Evolutionary conservation across 2,113 vertebrate species (phyloP).

Genomic region (Tringa solitaria): DNA sequence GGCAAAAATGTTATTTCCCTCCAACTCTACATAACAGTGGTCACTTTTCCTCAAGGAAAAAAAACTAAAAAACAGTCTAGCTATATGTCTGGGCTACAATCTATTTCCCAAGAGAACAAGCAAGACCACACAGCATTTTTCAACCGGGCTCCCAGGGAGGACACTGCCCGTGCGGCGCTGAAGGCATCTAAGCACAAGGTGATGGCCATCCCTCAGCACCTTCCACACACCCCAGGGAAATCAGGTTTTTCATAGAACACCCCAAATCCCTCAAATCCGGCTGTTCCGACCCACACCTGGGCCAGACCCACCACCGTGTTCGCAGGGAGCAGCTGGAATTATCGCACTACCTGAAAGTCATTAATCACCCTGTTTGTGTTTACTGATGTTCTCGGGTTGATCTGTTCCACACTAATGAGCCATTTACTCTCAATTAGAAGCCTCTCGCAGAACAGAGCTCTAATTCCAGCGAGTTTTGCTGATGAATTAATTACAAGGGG

Average conservation of each 20-base stretch:
- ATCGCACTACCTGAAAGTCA: not conserved
- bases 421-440: conserved; percentile 55
- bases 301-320: rapidly evolving
- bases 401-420: conserved; percentile 29
- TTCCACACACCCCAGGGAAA: rapidly evolving
- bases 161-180: rapidly evolving
- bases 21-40: too few species aligned
- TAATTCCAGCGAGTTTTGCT: conserved; percentile 1
- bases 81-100: not conserved
- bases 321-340: rapidly evolving
- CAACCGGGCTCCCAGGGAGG: not conserved
- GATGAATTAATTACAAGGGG: conserved; percentile 17
- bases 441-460: not conserved
- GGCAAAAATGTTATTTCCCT: not conserved
- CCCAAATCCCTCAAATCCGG: rapidly evolving
- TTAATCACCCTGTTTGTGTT: conserved; percentile 32
- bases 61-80: not conserved
- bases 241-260: rapidly evolving
- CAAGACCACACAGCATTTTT: not conserved
- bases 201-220: rapidly evolving
- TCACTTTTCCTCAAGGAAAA: not conserved
- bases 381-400: conserved; percentile 7
- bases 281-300: rapidly evolving
- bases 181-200: rapidly evolving
- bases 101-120: not conserved